Percentiles rank a stretch among this genome's conserved stretches.
phyloP scores from a whole-genome alignment of 2,113 vertebrate genomes.

The Vombatus ursinus region DNA sequence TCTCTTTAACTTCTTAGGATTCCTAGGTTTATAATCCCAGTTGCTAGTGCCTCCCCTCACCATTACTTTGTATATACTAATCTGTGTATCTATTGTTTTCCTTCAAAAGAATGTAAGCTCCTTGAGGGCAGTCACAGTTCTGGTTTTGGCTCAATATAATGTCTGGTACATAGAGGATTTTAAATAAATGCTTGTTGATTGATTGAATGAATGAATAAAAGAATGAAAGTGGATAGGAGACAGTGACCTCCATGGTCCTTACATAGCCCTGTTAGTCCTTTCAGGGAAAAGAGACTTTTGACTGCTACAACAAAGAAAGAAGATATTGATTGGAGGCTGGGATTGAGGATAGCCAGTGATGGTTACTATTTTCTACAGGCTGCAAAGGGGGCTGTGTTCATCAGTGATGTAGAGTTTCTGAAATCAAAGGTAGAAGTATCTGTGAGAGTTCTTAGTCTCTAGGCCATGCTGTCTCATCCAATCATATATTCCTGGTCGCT shows the following conservation, averaged over 20 bases:
- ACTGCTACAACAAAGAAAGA: neutral
- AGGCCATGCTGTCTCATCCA: neutral
- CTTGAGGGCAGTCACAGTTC: neutral
- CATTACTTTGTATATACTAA: neutral
- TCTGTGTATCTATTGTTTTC: neutral
- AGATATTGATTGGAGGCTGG: neutral
- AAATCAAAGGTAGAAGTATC: neutral
- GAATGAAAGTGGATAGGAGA: neutral
- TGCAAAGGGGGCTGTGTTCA: neutral
- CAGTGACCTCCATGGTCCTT: neutral
- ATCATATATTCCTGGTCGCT: neutral
- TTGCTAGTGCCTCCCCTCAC: neutral
- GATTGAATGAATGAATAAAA: neutral
- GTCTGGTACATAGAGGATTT: neutral
- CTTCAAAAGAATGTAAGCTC: neutral
- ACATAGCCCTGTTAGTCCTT: neutral
- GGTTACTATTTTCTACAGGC: neutral
- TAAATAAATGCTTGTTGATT: neutral
- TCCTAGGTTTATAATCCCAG: neutral
- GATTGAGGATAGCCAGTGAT: neutral
- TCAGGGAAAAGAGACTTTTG: neutral
- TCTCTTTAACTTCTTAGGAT: neutral
- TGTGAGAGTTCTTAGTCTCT: neutral
- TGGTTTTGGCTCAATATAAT: neutral
- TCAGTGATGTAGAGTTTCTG: neutral